These are phyloP conservation scores for Latrodectus geometricus DNA, from an alignment of 1,140 invertebrate species.

Conservation along the genomic window DNA sequence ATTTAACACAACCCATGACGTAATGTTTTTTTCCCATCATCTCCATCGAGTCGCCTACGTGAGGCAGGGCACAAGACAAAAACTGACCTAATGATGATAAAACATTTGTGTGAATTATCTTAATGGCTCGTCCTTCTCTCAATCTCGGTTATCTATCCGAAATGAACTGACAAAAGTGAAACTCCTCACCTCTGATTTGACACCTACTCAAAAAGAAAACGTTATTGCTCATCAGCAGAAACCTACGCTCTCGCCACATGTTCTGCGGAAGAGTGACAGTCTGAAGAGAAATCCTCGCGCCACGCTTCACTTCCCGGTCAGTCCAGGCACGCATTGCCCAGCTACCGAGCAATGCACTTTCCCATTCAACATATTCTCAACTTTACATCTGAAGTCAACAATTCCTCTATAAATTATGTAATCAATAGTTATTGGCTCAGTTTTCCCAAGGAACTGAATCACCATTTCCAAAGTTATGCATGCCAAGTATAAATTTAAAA, in stretches of 20 bases:
- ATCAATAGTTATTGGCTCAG: too few species aligned
- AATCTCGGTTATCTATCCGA: neutral
- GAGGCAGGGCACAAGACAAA: neutral
- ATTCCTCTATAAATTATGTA: too few species aligned
- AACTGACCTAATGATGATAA: slow-evolving; percentile 27
- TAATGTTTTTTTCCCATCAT: neutral
- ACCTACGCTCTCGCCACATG: slow-evolving; percentile 36
- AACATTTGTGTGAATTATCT: slow-evolving; percentile 14
- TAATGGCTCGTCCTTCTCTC: slow-evolving; percentile 9
- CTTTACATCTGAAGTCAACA: too few species aligned
- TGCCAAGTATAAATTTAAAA: too few species aligned
- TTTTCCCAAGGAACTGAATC: too few species aligned
- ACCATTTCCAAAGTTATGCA: too few species aligned
- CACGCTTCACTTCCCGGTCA: too few species aligned
- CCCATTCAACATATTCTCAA: too few species aligned
- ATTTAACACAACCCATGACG: neutral
- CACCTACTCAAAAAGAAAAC: slow-evolving; percentile 38
- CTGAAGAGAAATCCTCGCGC: neutral
- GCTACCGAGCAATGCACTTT: too few species aligned
- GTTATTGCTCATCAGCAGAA: slow-evolving; percentile 33
- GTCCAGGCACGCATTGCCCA: too few species aligned
- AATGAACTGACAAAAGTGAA: neutral
- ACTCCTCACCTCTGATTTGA: slow-evolving; percentile 40
- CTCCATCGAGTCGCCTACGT: slow-evolving; percentile 11
- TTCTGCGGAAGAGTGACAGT: neutral